A percentile compares a stretch with the other conserved stretches of the same genome.
Evolutionary conservation across 53 echinoderm and acorn worm species (phyloP).

Genomic region (Zoroaster sp.): DNA sequence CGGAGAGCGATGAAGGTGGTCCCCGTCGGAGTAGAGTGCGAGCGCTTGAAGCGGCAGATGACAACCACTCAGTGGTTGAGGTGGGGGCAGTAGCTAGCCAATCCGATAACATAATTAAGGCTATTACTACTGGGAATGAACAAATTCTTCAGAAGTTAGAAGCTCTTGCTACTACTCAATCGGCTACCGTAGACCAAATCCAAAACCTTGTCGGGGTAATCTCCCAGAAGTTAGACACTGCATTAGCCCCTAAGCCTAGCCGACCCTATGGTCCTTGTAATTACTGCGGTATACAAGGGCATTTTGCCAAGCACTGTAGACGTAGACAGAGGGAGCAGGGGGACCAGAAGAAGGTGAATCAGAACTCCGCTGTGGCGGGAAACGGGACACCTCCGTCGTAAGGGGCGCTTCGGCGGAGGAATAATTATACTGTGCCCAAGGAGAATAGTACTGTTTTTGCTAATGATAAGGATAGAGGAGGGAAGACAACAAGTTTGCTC

Average conservation of each 20-base stretch:
- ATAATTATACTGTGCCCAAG: no score
- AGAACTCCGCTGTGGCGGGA: neutral
- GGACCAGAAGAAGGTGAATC: neutral
- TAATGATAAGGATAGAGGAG: neutral
- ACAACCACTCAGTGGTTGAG: neutral
- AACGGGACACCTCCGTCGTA: neutral
- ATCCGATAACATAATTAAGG: neutral
- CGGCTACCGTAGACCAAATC: neutral
- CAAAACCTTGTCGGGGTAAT: neutral
- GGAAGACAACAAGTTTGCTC: neutral
- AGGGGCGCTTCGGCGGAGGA: neutral
- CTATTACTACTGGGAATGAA: neutral
- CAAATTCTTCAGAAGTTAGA: neutral
- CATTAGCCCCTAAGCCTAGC: neutral
- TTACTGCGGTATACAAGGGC: conserved; percentile 17
- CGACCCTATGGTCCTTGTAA: neutral
- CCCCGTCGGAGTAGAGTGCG: neutral
- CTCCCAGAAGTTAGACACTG: neutral
- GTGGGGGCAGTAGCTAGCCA: neutral
- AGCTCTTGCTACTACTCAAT: neutral
- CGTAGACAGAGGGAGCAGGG: neutral
- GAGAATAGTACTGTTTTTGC: neutral
- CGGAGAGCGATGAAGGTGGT: neutral
- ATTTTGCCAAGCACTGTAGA: conserved; percentile 11
- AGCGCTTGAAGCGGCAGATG: neutral